These are phyloP conservation scores for Sebastes elongatus DNA, from an alignment of 2,797 vertebrate species.

Conservation along the genomic window DNA sequence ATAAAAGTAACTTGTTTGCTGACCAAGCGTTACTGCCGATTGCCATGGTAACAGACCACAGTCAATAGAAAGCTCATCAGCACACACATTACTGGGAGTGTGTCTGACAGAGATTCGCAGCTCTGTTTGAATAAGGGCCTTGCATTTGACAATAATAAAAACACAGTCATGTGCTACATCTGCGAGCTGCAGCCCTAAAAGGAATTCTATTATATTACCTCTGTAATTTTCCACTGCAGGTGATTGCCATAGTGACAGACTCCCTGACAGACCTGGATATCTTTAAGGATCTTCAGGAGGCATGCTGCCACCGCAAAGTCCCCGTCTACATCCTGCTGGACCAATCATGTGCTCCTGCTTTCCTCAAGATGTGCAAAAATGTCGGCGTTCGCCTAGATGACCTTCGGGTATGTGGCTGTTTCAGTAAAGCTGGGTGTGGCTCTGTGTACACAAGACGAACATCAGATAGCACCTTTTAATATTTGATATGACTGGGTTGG, in stretches of 20 bases:
- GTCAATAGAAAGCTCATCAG: conserved; percentile 75
- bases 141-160: conserved; percentile 71
- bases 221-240: conserved; percentile 83
- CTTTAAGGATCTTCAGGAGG: conserved; percentile 94
- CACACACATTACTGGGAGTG: conserved; percentile 53
- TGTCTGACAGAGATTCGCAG: conserved; percentile 57
- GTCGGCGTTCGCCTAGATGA: conserved; percentile 87
- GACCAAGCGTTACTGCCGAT: conserved; percentile 70
- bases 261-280: conserved; percentile 95
- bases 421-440: conserved; percentile 48
- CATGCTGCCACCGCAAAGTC: conserved; percentile 83
- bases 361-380: conserved; percentile 93
- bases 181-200: conserved; percentile 48
- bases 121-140: conserved; percentile 67
- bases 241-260: conserved; percentile 97
- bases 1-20: conserved; percentile 76
- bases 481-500: neutral
- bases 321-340: conserved; percentile 96
- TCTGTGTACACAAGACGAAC: conserved; percentile 18
- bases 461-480: conserved; percentile 14
- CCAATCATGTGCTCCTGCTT: conserved; percentile 84
- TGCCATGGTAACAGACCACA: conserved; percentile 77
- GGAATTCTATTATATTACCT: conserved; percentile 68
- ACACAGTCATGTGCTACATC: conserved; percentile 64
- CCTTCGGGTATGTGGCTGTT: conserved; percentile 84